Base-by-base conservation (phyloP, 1,140 invertebrate species). In the Anastrepha ludens region DNA sequence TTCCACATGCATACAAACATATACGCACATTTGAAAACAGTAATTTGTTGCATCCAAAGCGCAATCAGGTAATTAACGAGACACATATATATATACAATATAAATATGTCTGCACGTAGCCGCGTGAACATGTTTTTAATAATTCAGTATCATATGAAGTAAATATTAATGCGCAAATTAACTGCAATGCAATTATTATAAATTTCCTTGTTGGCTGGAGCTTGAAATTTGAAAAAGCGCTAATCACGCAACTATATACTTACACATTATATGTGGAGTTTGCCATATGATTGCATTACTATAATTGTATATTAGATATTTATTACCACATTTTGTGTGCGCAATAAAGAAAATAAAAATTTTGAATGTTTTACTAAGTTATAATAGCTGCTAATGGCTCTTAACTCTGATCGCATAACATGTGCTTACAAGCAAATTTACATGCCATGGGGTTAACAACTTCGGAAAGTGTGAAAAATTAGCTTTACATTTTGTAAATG, bases 221-320 rank as follows among this genome's bases (percentile, higher is more conserved):
- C 3, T 29, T 39, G 39, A 8, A 41, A 70, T 70, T 39, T 44
- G 67, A 74, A 74, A 74, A 74, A 39, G 41, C 67, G 41, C 67
- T 74, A 74, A 74, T 44, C 29, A 44, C 67, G 39, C 29, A 67
- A 41, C n/a, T 64, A 7, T 1, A 62, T n/a, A 62, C 3, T 4
- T 13, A 29, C 9, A 64, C n/a, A 20, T 20, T 29, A 29, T 29
- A 29, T 29, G 29, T 29, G 13, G 20, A 67, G 8, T 29, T 39
- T 11, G 13, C 17, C 41, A 47, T 47, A 74, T 74, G 39, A 74
- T 44, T 13, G 67, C 29, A 74, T 74, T 74, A 74, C 67, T 41
- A 39, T 74, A 74, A 74, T 74, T 74, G 67, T 44, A 74, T 44
- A 74, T 74, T 74, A 74, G 67, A 74, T 74, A 74, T 74, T 74